Percentiles rank a stretch among this genome's conserved stretches.
These are phyloP conservation scores for Chrysopilus asiliformis DNA, from an alignment of 2,888 invertebrate genomes.

Conservation along the genomic window DNA sequence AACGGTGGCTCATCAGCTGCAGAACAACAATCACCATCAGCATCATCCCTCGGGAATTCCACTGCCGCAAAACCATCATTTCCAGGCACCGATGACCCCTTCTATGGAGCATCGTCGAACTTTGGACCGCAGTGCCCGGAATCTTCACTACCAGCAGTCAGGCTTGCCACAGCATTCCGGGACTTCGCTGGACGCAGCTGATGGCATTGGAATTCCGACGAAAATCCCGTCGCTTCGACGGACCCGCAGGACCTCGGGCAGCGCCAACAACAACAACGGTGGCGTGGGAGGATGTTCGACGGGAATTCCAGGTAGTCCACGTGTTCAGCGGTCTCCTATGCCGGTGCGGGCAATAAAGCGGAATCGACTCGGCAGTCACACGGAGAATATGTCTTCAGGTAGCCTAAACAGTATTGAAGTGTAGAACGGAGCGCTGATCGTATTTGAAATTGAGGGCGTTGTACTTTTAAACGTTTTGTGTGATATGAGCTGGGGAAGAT, in stretches of 20 bases:
- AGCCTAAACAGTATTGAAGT: slow-evolving; percentile 38
- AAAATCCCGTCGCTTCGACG: slow-evolving; percentile 30
- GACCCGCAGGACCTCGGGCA: slow-evolving; percentile 28
- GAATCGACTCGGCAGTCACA: slow-evolving; percentile 33
- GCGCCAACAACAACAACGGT: slow-evolving; percentile 22
- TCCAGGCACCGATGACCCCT: slow-evolving; percentile 22
- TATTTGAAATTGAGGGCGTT: too few species aligned
- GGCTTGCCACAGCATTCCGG: slow-evolving; percentile 3
- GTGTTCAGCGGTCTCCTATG: slow-evolving; percentile 35
- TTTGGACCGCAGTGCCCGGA: slow-evolving; percentile 29
- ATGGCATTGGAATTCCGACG: slow-evolving; percentile 17
- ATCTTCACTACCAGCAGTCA: slow-evolving; percentile 20
- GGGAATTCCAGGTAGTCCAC: slow-evolving; percentile 32
- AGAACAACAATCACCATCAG: slow-evolving; percentile 4
- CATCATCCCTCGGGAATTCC: background rate
- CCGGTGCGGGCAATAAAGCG: slow-evolving; percentile 30
- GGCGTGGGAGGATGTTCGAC: slow-evolving; percentile 28
- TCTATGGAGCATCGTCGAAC: slow-evolving; percentile 29
- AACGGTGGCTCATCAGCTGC: background rate
- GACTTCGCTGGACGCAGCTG: slow-evolving; percentile 16
- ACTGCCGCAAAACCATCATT: slow-evolving; percentile 5
- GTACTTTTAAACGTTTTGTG: too few species aligned
- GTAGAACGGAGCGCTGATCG: too few species aligned
- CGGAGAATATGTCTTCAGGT: slow-evolving; percentile 36
- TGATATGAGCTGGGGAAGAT: too few species aligned